These are phyloP conservation scores for Erithacus rubecula DNA, from an alignment of 2,797 vertebrate species.

Conservation along the genomic window DNA sequence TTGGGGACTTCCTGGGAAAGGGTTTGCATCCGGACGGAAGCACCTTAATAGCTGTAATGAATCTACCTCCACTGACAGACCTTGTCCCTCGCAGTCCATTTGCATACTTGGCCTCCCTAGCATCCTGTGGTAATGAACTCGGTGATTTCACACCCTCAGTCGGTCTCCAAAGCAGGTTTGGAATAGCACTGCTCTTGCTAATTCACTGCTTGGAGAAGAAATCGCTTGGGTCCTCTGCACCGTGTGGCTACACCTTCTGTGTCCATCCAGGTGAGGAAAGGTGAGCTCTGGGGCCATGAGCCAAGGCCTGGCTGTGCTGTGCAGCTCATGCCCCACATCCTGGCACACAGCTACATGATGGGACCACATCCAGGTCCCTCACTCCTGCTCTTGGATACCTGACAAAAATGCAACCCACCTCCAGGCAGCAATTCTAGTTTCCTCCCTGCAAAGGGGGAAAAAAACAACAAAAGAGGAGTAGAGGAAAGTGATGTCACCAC, in stretches of 20 bases:
- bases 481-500: not conserved
- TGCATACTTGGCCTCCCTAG: slow-evolving; percentile 6
- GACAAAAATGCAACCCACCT: not conserved
- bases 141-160: not conserved
- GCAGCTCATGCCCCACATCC: accelerated
- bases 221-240: accelerated
- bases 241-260: accelerated
- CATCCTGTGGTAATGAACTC: not conserved
- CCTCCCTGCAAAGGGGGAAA: not conserved
- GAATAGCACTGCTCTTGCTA: accelerated
- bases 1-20: slow-evolving; percentile 23
- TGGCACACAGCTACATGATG: accelerated
- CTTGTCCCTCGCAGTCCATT: not conserved
- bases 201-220: not conserved
- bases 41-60: slow-evolving; percentile 25
- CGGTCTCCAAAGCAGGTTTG: not conserved
- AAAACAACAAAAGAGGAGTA: not conserved
- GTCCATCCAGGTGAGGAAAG: not conserved
- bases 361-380: accelerated
- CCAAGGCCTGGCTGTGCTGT: accelerated
- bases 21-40: not conserved
- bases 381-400: not conserved
- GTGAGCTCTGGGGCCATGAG: accelerated
- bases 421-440: not conserved
- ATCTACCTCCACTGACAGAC: not conserved